Base-by-base conservation (phyloP, 1,140 invertebrate genomes). In the Polyergus mexicanus region DNA sequence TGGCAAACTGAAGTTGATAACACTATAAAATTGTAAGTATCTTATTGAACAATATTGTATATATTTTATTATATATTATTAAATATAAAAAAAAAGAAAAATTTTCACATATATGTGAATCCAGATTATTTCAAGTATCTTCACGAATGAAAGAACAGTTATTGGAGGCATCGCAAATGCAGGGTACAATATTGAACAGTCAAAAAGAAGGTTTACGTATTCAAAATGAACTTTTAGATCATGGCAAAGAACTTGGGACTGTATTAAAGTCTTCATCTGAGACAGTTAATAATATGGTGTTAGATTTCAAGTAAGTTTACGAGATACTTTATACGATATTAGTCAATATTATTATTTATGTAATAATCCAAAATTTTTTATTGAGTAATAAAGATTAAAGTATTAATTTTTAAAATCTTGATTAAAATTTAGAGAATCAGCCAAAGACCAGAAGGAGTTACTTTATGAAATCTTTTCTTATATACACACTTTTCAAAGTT, bases 1-100 rank as follows among this genome's bases (percentile, higher is more conserved):
- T 97, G 97, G 97, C 96, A 97, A 84, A 94, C 96, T 85, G 94
- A 96, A 80, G 97, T 97, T 44, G 95, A 97, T 41, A 94, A 95
- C 19, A 96, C 96, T 1, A 96, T 97, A 25, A 92, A 94, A 80
- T 86, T 91, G 94, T 95, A 87, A 86, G 91, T 88, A 44, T 54
- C 66, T 13, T 19, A 16, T 77, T 38, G n/a, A 10, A 69, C 1
- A 25, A 22, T 56, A 22, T 22, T 60, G 16, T 28, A 22, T 69
- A 41, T 74, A 56, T 58, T 32, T 38, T 38, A 58, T 38, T 56
- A 38, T 32, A 51, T 25, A 51, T 58, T 44, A 6, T 56, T 6
- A 56, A 25, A 74, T 74, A 16, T 3, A 71, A 71, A 41, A 25
- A 41, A 25, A 16, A 5, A 41, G 2, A 56, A 1, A 6, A 0